phyloP scores from a whole-genome alignment of 2,797 vertebrate species.

The Sebastolobus altivelis region DNA sequence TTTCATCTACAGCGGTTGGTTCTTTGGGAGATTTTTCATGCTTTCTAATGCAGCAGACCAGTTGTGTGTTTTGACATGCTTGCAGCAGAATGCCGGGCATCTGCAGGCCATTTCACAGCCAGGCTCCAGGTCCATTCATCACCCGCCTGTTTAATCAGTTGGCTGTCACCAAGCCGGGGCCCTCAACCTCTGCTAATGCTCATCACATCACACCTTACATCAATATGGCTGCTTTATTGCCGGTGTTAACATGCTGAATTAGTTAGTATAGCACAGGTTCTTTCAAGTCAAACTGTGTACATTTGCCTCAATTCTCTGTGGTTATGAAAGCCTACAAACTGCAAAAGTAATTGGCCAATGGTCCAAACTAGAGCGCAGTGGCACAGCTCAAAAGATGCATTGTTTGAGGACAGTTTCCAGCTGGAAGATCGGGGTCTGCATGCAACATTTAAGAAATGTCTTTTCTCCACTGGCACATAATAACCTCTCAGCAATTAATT shows the following conservation, averaged over 20 bases:
- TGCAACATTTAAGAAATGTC: slow-evolving; percentile 17
- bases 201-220: slow-evolving; percentile 62
- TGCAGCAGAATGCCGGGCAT: slow-evolving; percentile 55
- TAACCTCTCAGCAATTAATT: slow-evolving; percentile 47
- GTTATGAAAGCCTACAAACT: not conserved
- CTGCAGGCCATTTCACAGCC: slow-evolving; percentile 64
- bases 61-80: slow-evolving; percentile 50
- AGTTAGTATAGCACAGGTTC: slow-evolving; percentile 10
- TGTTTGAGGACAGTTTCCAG: slow-evolving; percentile 21
- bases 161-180: slow-evolving; percentile 61
- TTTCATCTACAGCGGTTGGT: not conserved
- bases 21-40: not conserved
- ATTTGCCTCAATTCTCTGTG: slow-evolving; percentile 12
- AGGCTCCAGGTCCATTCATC: slow-evolving; percentile 65
- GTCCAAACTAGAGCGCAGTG: slow-evolving; percentile 7
- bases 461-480: slow-evolving; percentile 38
- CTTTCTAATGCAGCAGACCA: slow-evolving; percentile 4
- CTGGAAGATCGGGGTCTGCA: slow-evolving; percentile 7
- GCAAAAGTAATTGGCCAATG: not conserved
- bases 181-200: slow-evolving; percentile 59
- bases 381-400: slow-evolving; percentile 22
- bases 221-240: slow-evolving; percentile 48
- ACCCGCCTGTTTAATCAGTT: slow-evolving; percentile 76
- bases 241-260: slow-evolving; percentile 43
- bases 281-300: slow-evolving; percentile 20